Evolutionary conservation across 2,113 vertebrate species (phyloP), one percentile per base, ranked within the genome.

Genomic region (Hirundichthys speculiger): DNA sequence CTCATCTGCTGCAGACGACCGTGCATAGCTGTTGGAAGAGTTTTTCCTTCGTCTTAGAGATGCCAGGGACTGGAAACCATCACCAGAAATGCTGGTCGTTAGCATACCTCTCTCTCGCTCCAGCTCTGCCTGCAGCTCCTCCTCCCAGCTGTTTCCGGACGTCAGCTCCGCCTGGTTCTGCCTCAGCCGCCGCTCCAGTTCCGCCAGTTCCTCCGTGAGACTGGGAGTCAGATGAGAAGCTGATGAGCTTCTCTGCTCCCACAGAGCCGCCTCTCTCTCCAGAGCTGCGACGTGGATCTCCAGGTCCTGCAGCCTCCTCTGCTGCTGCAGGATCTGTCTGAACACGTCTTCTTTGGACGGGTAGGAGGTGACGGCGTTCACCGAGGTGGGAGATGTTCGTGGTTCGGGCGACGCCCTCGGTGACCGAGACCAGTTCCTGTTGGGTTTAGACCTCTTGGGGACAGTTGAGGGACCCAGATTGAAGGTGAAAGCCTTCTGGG

Each of bases 301-400:
- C 73, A 96, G 65, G 3, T 93, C 86, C 34, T 88, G 86, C 3
- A 95, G 83, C 56, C 83, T 89, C 68, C 84, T 90, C 79, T 94
- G 92, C 41, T 96, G 94, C 60, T 89, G 77, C 64, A 95, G 86
- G 18, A 95, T 86, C 42, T 90, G 77, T 62, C 89, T 90, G 13
- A 95, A 94, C 6, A 92, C 64, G 24, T 93, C 92, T 18, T 96
- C 94, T 76, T 95, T 95, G 63, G 84, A 87, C 1, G 85, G 57
- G 0, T 53, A 50, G 1, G 53, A 73, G 46, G 9, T 14, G n/a
- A 10, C 10, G 0, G 9, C 15, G 11, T 43, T 55, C 13, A 49
- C 53, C 30, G 63, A 57, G 4, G 66, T 46, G 0, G 65, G 77
- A 24, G 88, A 85, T 0, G 53, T 34, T 24, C 34, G 16, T 6